phyloP scores from a whole-genome alignment of 2,888 invertebrate species.

The Venustoraphidia nigricollis region DNA sequence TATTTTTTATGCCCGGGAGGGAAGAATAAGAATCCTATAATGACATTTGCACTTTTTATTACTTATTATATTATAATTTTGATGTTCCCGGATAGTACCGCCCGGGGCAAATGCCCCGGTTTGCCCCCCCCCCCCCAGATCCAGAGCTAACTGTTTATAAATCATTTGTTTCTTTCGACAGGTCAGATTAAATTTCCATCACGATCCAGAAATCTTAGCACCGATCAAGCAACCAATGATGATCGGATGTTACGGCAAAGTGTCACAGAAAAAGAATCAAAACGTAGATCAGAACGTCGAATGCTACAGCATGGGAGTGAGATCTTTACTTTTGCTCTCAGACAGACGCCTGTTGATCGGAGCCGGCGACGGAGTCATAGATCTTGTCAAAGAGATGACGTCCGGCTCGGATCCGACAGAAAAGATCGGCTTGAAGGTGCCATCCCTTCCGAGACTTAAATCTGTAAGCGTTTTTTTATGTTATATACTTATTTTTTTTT shows the following conservation, averaged over 20 bases:
- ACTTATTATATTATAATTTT: too few relatives aligned
- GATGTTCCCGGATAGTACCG: too few relatives aligned
- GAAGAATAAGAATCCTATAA: too few relatives aligned
- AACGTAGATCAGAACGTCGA: not conserved
- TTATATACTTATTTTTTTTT: not conserved
- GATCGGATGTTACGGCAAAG: constrained; percentile 48
- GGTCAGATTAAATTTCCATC: constrained; percentile 41
- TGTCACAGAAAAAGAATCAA: constrained; percentile 31
- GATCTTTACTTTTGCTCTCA: constrained; percentile 43
- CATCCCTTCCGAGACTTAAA: constrained; percentile 28
- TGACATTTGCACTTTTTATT: too few relatives aligned
- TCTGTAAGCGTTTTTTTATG: constrained; percentile 20
- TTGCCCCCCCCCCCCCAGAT: too few relatives aligned
- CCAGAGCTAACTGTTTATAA: too few relatives aligned
- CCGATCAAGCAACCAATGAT: constrained; percentile 38
- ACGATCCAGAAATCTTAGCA: constrained; percentile 35
- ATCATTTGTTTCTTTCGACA: constrained; percentile 14
- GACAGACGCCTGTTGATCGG: constrained; percentile 57
- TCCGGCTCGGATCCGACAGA: too few relatives aligned
- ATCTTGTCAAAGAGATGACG: constrained; percentile 38
- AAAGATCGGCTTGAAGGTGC: constrained; percentile 20
- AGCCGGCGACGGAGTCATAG: constrained; percentile 71
- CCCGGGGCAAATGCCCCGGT: too few relatives aligned
- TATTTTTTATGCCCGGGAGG: too few relatives aligned
- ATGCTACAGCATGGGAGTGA: constrained; percentile 34